phyloP scores from a whole-genome alignment of 2,113 vertebrate species.

The Microcebus ravelobensis region DNA sequence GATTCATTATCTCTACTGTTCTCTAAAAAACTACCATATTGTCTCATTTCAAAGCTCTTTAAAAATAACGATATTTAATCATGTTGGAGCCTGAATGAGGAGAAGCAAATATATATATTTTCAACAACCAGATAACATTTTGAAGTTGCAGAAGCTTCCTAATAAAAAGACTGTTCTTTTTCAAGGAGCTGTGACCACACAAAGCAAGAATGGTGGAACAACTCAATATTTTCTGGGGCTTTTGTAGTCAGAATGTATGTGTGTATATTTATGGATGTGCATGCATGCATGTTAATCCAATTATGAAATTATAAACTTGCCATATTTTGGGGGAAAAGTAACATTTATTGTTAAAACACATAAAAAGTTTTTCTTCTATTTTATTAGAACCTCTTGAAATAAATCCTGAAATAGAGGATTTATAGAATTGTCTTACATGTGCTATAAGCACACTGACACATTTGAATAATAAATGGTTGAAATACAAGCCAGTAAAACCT shows the following conservation, averaged over 20 bases:
- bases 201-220: neutral
- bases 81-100: neutral
- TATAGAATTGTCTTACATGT: neutral
- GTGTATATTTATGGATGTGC: neutral
- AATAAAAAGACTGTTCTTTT: neutral
- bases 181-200: neutral
- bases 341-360: neutral
- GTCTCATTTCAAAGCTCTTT: neutral
- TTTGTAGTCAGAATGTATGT: neutral
- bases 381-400: neutral
- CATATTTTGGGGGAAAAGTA: neutral
- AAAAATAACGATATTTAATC: neutral
- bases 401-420: neutral
- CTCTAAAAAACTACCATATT: neutral
- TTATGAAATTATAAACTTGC: neutral
- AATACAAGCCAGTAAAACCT: conserved; percentile 36
- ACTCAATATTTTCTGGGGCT: neutral
- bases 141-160: neutral
- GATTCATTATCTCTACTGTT: neutral
- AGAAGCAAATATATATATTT: neutral
- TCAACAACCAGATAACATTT: neutral
- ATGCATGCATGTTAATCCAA: neutral
- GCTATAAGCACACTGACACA: neutral
- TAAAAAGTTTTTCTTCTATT: neutral
- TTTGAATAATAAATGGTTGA: conserved; percentile 56